A percentile compares a stretch with the other conserved stretches of the same genome.
Evolutionary conservation across 1,140 invertebrate species (phyloP).

Genomic region (Drosophila pectinifera): DNA sequence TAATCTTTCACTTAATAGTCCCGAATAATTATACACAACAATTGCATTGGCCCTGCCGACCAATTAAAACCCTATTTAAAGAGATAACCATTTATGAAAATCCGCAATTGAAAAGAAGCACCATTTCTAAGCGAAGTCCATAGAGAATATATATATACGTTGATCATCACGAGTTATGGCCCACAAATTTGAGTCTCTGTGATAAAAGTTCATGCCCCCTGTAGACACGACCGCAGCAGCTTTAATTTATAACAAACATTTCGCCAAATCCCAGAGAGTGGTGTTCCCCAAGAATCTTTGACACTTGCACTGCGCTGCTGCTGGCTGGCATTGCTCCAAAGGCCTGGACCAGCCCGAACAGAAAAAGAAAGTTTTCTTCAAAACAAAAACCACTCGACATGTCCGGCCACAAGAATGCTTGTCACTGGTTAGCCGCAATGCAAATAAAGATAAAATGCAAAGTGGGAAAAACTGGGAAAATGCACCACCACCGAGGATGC

Average conservation of each 20-base stretch:
- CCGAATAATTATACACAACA: conserved; percentile 49
- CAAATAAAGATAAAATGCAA: conserved; percentile 57
- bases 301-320: conserved; percentile 45
- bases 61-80: conserved; percentile 51
- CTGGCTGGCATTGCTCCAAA: conserved; percentile 30
- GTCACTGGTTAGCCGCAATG: conserved; percentile 54
- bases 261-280: neutral
- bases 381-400: conserved; percentile 53
- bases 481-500: conserved; percentile 34
- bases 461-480: conserved; percentile 51
- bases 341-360: neutral
- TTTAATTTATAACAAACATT: conserved; percentile 59
- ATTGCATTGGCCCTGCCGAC: conserved; percentile 25
- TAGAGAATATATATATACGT: neutral
- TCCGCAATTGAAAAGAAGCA: conserved; percentile 35
- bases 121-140: conserved; percentile 25
- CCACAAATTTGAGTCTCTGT: conserved; percentile 29
- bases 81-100: conserved; percentile 51
- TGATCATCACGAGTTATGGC: conserved; percentile 14
- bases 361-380: conserved; percentile 51
- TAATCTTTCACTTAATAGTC: conserved; percentile 58
- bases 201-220: conserved; percentile 45
- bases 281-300: conserved; percentile 31
- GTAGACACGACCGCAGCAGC: conserved; percentile 44
- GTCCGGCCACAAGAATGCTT: conserved; percentile 49